These are phyloP conservation scores for Amazona finschi DNA, from an alignment of 2,797 vertebrate species.

Conservation along the genomic window DNA sequence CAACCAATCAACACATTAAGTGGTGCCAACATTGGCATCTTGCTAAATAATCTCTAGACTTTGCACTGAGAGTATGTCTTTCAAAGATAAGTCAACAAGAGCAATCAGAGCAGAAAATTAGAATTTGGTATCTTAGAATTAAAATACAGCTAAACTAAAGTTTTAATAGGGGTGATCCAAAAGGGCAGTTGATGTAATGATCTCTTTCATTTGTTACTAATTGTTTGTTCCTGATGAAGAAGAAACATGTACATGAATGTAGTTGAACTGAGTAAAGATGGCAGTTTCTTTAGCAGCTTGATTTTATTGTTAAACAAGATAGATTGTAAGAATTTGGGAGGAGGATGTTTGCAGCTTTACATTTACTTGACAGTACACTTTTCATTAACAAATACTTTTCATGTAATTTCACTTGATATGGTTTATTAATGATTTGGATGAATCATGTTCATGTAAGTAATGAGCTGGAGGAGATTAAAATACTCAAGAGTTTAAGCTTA, in stretches of 20 bases:
- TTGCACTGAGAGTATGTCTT: conserved; percentile 86
- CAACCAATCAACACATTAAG: conserved; percentile 86
- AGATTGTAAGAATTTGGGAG: conserved; percentile 27
- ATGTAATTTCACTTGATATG: neutral
- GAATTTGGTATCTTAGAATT: conserved; percentile 95
- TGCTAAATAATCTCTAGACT: conserved; percentile 91
- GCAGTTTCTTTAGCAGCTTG: conserved; percentile 62
- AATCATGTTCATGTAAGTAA: neutral
- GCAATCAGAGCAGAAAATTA: conserved; percentile 99
- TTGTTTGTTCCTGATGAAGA: conserved; percentile 88
- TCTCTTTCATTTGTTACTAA: conserved; percentile 94
- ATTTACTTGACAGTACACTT: conserved; percentile 13
- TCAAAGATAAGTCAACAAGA: conserved; percentile 98
- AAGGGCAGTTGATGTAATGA: conserved; percentile 97
- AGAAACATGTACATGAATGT: conserved; percentile 74
- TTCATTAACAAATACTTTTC: neutral
- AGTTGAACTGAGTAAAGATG: conserved; percentile 73
- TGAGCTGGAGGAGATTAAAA: neutral
- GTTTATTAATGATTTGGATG: neutral
- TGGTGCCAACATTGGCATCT: conserved; percentile 88
- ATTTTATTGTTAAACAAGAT: conserved; percentile 66
- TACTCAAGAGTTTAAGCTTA: neutral
- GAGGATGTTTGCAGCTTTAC: neutral
- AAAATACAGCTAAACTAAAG: conserved; percentile 86
- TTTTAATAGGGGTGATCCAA: conserved; percentile 98